These are phyloP conservation scores for Eublepharis macularius DNA, from an alignment of 2,113 vertebrate species.

Conservation along the genomic window DNA sequence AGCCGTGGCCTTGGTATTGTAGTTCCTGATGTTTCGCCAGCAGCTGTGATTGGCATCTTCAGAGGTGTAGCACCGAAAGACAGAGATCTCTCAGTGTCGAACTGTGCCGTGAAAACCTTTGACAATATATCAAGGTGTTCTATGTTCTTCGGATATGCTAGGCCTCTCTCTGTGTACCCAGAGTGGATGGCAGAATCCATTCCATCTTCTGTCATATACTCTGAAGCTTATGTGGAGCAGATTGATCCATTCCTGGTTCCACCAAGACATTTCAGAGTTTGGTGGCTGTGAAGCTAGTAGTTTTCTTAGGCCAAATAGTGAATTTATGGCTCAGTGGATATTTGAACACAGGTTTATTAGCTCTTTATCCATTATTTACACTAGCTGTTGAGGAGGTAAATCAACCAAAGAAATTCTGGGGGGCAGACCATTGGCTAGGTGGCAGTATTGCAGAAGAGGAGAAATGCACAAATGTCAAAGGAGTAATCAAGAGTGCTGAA, in stretches of 20 bases:
- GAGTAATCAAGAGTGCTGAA: background rate
- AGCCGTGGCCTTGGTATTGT: too few species aligned
- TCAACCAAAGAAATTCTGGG: background rate
- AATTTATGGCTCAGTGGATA: background rate
- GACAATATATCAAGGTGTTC: background rate
- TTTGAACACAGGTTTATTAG: background rate
- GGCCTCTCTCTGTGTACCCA: background rate
- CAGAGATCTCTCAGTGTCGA: too few species aligned
- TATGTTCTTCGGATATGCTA: background rate
- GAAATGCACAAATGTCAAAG: background rate
- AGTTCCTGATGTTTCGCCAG: too few species aligned
- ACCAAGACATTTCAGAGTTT: background rate
- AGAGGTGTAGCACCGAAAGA: too few species aligned
- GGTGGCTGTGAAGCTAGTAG: background rate
- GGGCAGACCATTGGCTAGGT: background rate
- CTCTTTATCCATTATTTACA: background rate
- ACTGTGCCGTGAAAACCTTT: too few species aligned
- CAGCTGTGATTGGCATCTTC: too few species aligned
- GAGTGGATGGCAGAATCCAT: background rate
- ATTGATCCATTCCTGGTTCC: background rate
- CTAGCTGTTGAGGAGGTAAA: background rate
- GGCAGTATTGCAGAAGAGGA: background rate
- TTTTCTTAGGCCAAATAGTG: background rate
- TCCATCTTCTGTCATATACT: background rate
- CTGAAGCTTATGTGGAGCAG: background rate